Evolutionary conservation across 2,113 vertebrate species (phyloP).

Genomic region (Perognathus longimembris): DNA sequence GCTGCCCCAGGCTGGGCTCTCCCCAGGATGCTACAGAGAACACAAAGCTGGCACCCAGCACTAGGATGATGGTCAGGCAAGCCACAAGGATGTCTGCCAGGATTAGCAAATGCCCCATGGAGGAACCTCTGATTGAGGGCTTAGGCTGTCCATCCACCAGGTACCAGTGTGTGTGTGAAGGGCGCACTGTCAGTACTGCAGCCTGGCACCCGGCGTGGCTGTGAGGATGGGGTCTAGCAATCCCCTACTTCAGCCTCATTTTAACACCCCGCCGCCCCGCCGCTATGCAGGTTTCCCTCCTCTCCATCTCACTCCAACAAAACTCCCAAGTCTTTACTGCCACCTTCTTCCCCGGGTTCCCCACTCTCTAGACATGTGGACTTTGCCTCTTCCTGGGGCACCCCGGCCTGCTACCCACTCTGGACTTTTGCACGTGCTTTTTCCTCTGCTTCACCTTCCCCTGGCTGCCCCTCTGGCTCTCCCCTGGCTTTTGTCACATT

Average conservation of each 20-base stretch:
- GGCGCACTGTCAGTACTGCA: fast-evolving
- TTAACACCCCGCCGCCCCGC: not conserved
- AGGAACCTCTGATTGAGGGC: not conserved
- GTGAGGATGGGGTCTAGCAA: not conserved
- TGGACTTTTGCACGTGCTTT: not conserved
- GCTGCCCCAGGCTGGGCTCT: not conserved
- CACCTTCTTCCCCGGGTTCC: too few relatives aligned
- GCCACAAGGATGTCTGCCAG: not conserved
- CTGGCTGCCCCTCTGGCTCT: not conserved
- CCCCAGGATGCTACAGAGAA: not conserved
- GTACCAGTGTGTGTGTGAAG: not conserved
- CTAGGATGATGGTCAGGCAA: not conserved
- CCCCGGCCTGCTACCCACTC: fast-evolving
- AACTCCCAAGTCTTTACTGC: not conserved
- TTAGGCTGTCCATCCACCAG: not conserved
- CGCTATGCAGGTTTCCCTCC: not conserved
- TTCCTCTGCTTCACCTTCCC: not conserved
- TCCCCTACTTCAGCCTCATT: not conserved
- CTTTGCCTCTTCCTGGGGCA: not conserved
- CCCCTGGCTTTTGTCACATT: not conserved
- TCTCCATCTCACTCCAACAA: not conserved
- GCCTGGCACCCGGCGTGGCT: too few relatives aligned
- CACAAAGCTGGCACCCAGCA: not conserved
- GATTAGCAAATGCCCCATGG: not conserved
- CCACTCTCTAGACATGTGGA: not conserved